phyloP scores from a whole-genome alignment of 2,113 vertebrate genomes.

The Emydura subglobosa region DNA sequence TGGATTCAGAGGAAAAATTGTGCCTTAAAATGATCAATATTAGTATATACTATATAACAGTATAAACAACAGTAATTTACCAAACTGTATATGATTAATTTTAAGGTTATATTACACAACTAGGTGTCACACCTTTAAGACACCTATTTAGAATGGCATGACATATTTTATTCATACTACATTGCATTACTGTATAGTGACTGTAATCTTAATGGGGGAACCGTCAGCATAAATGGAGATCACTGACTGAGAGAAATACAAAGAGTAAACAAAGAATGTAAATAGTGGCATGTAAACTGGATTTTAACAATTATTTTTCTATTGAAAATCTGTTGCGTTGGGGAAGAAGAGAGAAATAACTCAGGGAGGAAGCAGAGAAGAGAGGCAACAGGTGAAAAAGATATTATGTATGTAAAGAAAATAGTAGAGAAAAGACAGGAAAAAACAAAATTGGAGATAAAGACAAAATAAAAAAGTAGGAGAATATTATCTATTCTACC shows the following conservation, averaged over 20 bases:
- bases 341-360: background rate
- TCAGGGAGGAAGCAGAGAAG: background rate
- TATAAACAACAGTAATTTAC: background rate
- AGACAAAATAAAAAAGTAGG: background rate
- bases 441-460: background rate
- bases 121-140: background rate
- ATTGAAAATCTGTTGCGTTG: background rate
- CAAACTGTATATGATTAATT: background rate
- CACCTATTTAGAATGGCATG: background rate
- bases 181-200: background rate
- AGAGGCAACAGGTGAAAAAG: background rate
- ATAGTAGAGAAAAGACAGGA: background rate
- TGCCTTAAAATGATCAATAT: background rate
- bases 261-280: background rate
- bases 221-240: background rate
- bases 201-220: background rate
- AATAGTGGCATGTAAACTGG: background rate
- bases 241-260: background rate
- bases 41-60: background rate
- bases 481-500: background rate
- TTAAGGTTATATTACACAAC: background rate
- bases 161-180: background rate
- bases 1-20: background rate
- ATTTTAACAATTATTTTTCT: background rate
- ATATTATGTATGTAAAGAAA: background rate